A percentile compares a stretch with the other conserved stretches of the same genome.
Evolutionary conservation across 2,888 invertebrate genomes (phyloP).

Genomic region (Antheraea yamamai): DNA sequence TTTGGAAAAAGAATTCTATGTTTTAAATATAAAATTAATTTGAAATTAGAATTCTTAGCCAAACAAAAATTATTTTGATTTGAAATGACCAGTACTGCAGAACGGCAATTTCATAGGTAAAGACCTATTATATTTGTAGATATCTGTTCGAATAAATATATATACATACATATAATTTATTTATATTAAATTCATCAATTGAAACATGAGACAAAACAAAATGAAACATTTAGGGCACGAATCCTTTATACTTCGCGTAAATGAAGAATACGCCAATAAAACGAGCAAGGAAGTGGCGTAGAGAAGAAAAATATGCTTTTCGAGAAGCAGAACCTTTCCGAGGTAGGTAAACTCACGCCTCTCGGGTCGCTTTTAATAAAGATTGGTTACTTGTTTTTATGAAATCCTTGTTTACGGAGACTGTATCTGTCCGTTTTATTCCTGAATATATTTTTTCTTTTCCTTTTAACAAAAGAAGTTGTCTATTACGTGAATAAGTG

Average conservation of each 20-base stretch:
- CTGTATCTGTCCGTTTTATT: conserved; percentile 26
- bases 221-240: conserved; percentile 30
- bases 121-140: neutral
- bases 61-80: too few relatives aligned
- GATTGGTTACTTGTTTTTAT: conserved; percentile 56
- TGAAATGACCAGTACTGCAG: too few relatives aligned
- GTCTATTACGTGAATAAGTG: conserved; percentile 11
- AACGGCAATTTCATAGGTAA: too few relatives aligned
- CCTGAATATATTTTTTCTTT: conserved; percentile 21
- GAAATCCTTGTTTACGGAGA: conserved; percentile 36
- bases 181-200: neutral
- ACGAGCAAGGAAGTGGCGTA: conserved; percentile 35
- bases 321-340: conserved; percentile 33
- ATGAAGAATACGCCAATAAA: conserved; percentile 35
- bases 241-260: conserved; percentile 50
- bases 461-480: conserved; percentile 18
- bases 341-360: conserved; percentile 20
- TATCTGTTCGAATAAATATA: neutral
- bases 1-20: too few relatives aligned
- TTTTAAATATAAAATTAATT: too few relatives aligned
- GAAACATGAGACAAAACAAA: neutral
- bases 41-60: too few relatives aligned
- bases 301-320: conserved; percentile 52
- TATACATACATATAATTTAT: neutral
- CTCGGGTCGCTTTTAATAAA: conserved; percentile 47